These are phyloP conservation scores for Chaenogobius annularis DNA, from an alignment of 2,113 vertebrate species.

Conservation along the genomic window DNA sequence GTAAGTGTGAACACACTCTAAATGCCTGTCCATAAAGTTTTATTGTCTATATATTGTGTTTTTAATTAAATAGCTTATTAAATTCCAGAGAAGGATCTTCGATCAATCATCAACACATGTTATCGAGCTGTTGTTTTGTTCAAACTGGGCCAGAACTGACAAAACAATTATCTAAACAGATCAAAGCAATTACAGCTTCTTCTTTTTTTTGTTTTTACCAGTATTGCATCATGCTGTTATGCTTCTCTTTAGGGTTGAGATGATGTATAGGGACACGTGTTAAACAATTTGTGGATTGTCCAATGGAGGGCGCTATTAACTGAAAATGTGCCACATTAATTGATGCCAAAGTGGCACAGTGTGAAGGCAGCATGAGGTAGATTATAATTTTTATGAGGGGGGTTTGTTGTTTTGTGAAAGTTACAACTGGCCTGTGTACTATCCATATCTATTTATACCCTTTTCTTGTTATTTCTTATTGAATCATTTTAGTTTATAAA, in stretches of 20 bases:
- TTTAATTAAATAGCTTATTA: too few species aligned
- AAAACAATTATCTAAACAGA: not conserved
- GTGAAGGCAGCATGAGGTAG: not conserved
- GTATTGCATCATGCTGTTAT: not conserved
- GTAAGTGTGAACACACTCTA: too few species aligned
- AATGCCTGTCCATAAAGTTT: too few species aligned
- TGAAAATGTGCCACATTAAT: constrained; percentile 12
- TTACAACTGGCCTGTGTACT: not conserved
- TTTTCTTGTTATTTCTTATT: not conserved
- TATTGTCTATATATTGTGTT: too few species aligned
- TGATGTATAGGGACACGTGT: not conserved
- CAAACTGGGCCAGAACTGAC: not conserved
- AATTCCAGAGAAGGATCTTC: too few species aligned
- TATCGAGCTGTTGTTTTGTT: not conserved
- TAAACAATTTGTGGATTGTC: constrained; percentile 21
- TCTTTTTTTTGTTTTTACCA: not conserved
- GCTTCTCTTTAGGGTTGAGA: not conserved
- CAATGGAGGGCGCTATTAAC: constrained; percentile 44
- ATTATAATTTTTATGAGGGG: not conserved
- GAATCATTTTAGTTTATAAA: not conserved
- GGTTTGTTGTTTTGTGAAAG: not conserved
- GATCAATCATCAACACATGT: not conserved
- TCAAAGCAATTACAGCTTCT: too few species aligned
- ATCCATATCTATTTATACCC: not conserved
- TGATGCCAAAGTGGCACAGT: constrained; percentile 10